phyloP scores from a whole-genome alignment of 2,888 invertebrate species.

The Phengaris alcon region DNA sequence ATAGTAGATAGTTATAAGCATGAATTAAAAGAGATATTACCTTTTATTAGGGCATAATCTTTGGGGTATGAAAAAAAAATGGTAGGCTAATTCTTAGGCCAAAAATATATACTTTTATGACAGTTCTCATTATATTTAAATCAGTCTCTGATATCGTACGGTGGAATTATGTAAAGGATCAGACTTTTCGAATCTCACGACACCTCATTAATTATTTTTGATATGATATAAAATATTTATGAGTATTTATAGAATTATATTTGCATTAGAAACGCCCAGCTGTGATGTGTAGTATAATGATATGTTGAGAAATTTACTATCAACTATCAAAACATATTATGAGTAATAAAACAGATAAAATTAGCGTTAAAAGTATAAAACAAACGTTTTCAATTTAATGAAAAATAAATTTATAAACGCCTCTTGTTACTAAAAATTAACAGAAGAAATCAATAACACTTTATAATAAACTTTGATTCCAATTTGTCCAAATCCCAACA shows the following conservation, averaged over 20 bases:
- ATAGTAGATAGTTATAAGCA: too few relatives aligned
- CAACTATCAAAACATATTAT: neutral
- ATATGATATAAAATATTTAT: constrained; percentile 12
- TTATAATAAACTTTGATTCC: neutral
- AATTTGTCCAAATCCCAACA: neutral
- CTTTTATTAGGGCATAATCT: too few relatives aligned
- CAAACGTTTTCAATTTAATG: neutral
- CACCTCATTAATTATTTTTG: constrained; percentile 19
- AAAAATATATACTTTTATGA: neutral
- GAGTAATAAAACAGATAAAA: neutral
- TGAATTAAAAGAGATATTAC: too few relatives aligned
- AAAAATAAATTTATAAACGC: neutral
- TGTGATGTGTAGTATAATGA: constrained; percentile 21
- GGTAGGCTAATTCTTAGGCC: too few relatives aligned
- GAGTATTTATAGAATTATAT: constrained; percentile 14
- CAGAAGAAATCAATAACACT: neutral
- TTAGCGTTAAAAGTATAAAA: neutral
- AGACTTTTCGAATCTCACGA: constrained; percentile 3
- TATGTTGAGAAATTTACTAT: constrained; percentile 15
- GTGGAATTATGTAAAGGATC: constrained; percentile 11
- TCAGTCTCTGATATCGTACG: neutral
- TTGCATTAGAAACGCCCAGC: constrained; percentile 21
- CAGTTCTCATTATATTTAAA: neutral
- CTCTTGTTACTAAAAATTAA: neutral
- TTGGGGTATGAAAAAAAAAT: too few relatives aligned